Percentiles rank a stretch among this genome's conserved stretches.
phyloP scores from a whole-genome alignment of 2,888 invertebrate genomes.

The Zeuzera pyrina region DNA sequence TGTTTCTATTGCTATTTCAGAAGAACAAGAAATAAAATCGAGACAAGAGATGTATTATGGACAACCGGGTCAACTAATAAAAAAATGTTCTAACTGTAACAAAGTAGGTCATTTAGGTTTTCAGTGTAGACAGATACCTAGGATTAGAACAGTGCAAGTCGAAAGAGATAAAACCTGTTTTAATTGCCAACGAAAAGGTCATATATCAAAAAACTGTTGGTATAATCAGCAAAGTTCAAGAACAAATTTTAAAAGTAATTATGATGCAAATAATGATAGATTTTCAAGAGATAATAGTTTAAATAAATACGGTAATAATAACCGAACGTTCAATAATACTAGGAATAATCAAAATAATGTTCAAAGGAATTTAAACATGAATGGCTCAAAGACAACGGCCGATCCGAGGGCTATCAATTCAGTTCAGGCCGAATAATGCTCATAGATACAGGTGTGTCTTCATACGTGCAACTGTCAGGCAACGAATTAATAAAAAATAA shows the following conservation, averaged over 20 bases:
- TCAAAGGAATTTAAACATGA: slow-evolving; percentile 12
- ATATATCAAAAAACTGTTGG: too few relatives aligned
- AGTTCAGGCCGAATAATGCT: slow-evolving; percentile 11
- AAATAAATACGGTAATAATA: too few relatives aligned
- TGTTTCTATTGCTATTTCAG: neutral
- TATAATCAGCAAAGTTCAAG: too few relatives aligned
- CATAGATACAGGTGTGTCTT: slow-evolving; percentile 11
- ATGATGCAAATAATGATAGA: too few relatives aligned
- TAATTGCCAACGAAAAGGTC: too few relatives aligned
- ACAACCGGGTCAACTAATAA: neutral
- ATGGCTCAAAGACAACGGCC: slow-evolving; percentile 10
- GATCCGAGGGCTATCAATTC: slow-evolving; percentile 7
- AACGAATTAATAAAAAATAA: slow-evolving; percentile 5
- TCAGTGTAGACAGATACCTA: too few relatives aligned
- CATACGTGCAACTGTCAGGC: slow-evolving; percentile 9
- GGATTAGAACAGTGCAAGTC: too few relatives aligned
- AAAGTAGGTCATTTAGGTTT: neutral
- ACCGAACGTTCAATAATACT: too few relatives aligned
- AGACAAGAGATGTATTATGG: neutral
- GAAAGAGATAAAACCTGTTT: too few relatives aligned
- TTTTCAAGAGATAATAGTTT: too few relatives aligned
- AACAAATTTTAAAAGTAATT: too few relatives aligned
- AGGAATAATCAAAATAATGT: too few relatives aligned
- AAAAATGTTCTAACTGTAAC: neutral
- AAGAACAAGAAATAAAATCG: slow-evolving; percentile 1